Percentiles rank a stretch among this genome's conserved stretches.
Conservation (phyloP, 2,113 vertebrate genomes). For the Geococcyx californianus region DNA sequence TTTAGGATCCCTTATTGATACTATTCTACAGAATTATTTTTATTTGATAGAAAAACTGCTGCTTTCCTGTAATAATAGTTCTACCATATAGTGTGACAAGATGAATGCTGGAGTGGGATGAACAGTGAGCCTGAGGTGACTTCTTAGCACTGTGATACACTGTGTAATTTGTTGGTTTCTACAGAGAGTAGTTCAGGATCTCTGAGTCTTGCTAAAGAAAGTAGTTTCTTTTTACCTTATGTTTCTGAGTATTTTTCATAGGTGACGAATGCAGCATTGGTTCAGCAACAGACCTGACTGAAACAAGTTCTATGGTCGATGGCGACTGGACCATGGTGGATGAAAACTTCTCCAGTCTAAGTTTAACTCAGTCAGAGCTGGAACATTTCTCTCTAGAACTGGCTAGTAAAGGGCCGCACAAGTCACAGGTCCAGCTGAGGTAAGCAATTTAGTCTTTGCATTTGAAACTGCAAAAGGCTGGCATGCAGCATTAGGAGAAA, state of each 20-base stretch:
- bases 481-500: neutral
- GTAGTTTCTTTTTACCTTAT: conserved; percentile 28
- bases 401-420: conserved; percentile 95
- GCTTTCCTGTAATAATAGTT: neutral
- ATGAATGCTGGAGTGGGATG: neutral
- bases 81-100: neutral
- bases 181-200: neutral
- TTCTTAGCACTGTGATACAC: neutral
- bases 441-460: conserved; percentile 60
- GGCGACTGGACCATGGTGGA: conserved; percentile 98
- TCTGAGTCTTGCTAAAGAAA: neutral
- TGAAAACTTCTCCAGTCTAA: conserved; percentile 90
- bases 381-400: conserved; percentile 97
- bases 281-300: conserved; percentile 95
- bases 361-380: conserved; percentile 92
- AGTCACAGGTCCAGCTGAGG: conserved; percentile 96
- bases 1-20: neutral
- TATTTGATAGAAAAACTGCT: neutral
- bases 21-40: neutral
- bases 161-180: neutral
- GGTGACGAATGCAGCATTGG: conserved; percentile 97
- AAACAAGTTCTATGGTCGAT: conserved; percentile 96
- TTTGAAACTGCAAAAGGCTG: neutral
- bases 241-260: conserved; percentile 66
- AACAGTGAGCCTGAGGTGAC: neutral